Conservation (phyloP, 2,888 invertebrate species). For the Panopea generosa region DNA sequence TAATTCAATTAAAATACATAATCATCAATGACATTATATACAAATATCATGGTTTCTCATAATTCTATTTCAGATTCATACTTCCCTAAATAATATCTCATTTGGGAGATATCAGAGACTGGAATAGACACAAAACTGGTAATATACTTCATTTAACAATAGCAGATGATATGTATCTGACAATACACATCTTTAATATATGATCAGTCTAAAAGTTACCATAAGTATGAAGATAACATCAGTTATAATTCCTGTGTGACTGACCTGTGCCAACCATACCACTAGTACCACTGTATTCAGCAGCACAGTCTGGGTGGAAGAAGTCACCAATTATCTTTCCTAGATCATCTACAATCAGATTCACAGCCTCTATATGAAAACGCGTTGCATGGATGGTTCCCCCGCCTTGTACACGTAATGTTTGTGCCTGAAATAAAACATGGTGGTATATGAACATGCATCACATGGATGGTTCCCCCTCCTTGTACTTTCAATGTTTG, state of each 20-base stretch:
- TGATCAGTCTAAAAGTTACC: too few species aligned
- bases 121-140: too few species aligned
- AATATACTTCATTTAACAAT: too few species aligned
- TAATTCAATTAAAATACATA: slow-evolving; percentile 32
- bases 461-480: slow-evolving; percentile 50
- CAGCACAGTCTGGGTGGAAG: slow-evolving; percentile 60
- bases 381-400: slow-evolving; percentile 71
- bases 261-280: slow-evolving; percentile 65
- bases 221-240: too few species aligned
- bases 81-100: too few species aligned
- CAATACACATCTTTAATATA: too few species aligned
- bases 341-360: slow-evolving; percentile 74
- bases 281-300: slow-evolving; percentile 58
- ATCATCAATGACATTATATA: too few species aligned
- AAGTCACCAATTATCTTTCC: slow-evolving; percentile 72
- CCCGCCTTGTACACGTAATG: slow-evolving; percentile 68
- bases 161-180: too few species aligned
- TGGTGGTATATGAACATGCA: neutral
- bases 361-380: slow-evolving; percentile 64
- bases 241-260: too few species aligned
- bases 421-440: slow-evolving; percentile 57
- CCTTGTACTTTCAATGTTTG: slow-evolving; percentile 67
- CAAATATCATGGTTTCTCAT: too few species aligned
- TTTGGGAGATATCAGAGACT: too few species aligned
- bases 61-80: too few species aligned